Evolutionary conservation across 2,797 vertebrate species (phyloP).

Genomic region (Sphenopsis melanotis): DNA sequence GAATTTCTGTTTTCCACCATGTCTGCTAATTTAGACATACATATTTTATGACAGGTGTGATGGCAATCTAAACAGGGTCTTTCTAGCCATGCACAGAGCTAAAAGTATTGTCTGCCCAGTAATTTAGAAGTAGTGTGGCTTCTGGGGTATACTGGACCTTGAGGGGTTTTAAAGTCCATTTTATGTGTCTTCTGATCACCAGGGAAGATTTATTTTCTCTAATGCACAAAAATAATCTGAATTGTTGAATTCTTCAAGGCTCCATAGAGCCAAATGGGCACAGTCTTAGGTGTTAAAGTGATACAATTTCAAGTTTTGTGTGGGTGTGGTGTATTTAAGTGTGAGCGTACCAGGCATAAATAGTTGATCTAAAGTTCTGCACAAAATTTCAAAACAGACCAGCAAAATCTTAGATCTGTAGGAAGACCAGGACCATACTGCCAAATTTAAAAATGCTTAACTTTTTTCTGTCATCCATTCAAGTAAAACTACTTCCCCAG

Average conservation of each 20-base stretch:
- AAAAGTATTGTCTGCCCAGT: neutral
- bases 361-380: neutral
- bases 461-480: neutral
- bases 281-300: neutral
- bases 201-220: neutral
- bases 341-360: neutral
- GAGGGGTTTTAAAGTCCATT: neutral
- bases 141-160: neutral
- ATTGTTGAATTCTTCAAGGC: neutral
- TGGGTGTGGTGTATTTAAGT: neutral
- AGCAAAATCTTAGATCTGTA: neutral
- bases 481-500: neutral
- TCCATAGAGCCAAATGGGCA: neutral
- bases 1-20: neutral
- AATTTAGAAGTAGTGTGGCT: neutral
- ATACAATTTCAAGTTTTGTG: neutral
- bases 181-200: neutral
- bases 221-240: neutral
- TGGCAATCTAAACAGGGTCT: neutral
- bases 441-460: neutral
- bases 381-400: neutral
- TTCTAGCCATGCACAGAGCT: neutral
- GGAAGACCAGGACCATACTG: neutral
- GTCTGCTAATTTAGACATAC: neutral
- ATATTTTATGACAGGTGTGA: neutral